Evolutionary conservation across 1,140 invertebrate species (phyloP).

Genomic region (Apolygus lucorum): DNA sequence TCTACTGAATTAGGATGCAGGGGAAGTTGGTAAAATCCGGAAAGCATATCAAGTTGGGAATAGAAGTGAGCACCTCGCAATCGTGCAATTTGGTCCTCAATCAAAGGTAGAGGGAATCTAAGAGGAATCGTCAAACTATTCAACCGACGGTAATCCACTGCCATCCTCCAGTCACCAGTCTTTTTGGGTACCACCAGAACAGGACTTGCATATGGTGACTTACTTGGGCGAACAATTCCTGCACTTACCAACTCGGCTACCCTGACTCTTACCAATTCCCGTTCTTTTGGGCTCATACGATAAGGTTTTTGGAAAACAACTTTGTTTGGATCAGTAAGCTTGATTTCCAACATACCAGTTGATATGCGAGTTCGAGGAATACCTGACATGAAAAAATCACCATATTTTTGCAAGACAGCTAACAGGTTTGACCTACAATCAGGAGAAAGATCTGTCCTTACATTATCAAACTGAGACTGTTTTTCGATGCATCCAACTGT

Average conservation of each 20-base stretch:
- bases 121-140: conserved; percentile 3
- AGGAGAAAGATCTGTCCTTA: not conserved
- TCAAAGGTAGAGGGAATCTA: conserved; percentile 1
- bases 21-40: not conserved
- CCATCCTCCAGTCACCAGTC: conserved; percentile 7
- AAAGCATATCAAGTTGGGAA: conserved; percentile 8
- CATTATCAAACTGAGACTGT: not conserved
- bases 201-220: conserved; percentile 2
- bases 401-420: not conserved
- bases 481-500: not conserved
- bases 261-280: not conserved
- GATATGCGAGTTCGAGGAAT: not conserved
- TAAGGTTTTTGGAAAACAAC: not conserved
- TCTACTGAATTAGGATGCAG: conserved; percentile 1
- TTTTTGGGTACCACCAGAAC: not conserved
- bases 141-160: not conserved
- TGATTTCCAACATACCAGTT: not conserved
- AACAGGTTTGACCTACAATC: not conserved
- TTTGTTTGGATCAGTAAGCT: not conserved
- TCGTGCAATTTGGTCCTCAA: conserved; percentile 7
- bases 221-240: not conserved
- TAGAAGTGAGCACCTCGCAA: not conserved
- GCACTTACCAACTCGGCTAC: not conserved
- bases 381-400: conserved; percentile 2
- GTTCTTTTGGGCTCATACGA: not conserved